Base-by-base conservation (phyloP, 2,113 vertebrate genomes). In the Phylloscopus trochilus region DNA sequence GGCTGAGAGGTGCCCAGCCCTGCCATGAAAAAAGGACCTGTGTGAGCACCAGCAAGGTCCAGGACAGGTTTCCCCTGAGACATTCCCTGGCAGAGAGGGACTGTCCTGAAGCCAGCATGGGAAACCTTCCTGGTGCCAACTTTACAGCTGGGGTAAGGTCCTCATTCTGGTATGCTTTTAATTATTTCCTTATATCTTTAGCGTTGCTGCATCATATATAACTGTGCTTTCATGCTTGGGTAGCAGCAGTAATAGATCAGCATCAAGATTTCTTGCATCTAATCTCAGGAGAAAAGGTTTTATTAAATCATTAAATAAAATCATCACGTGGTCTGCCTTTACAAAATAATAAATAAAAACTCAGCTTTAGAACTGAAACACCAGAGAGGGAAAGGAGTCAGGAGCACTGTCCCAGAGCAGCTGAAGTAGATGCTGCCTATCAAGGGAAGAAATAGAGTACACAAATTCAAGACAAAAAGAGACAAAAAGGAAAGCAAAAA, bases 301-400 rank as follows among this genome's bases (percentile, higher is more conserved):
- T 92, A 92, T 82, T 91, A 89, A 92, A 83, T 93, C 73, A 87
- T 92, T 92, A 94, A 82, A 91, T 86, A 94, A 81, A 95, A 94
- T 82, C 9, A 53, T 80, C 55, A 15, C 15, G 7, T 67, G 86
- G 39, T 35, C 88, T 93, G 58, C n/a, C 70, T 87, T 91, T 93
- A 72, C 7, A 68, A 80, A 97, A 68, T 44, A 47, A 31, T 33
- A 12, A 31, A 35, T 37, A 53, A 72, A 49, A 83, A 21, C 28
- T 76, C 64, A 64, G 46, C 56, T 97, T 93, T 89, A 92, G 77
- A 92, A 93, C 68, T 46, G 69, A 96, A 95, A 85, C 24, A 67
- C 37, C 81, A 55, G 52, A 68, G 41, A 19, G 14, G 44, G 27
- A 85, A 96, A 88, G 37, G 3, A 52, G 16, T 15, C 22, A 13